Conservation (phyloP, 2,797 vertebrate genomes). For the Pangasius krempfi region DNA sequence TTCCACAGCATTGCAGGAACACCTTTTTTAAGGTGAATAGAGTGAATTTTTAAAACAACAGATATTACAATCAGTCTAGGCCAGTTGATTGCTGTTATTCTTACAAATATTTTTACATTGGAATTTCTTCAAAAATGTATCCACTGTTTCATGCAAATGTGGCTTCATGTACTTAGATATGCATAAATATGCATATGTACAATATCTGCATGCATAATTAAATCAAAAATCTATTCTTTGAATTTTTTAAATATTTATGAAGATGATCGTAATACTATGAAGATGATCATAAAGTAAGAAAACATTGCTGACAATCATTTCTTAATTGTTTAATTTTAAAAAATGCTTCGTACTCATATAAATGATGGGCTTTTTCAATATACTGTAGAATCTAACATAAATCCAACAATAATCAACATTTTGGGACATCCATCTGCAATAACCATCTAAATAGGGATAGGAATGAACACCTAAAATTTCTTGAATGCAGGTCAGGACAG, state of each 20-base stretch:
- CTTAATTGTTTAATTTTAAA: not conserved
- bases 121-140: not conserved
- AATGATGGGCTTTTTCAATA: not conserved
- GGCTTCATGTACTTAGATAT: not conserved
- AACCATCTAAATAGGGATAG: not conserved
- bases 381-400: not conserved
- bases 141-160: not conserved
- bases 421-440: not conserved
- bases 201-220: not conserved
- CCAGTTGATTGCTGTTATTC: not conserved
- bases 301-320: not conserved
- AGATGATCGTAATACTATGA: not conserved
- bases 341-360: not conserved
- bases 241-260: not conserved
- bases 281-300: not conserved
- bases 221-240: not conserved
- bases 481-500: not conserved
- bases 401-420: not conserved
- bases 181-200: not conserved
- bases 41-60: not conserved
- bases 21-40: not conserved
- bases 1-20: not conserved
- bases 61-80: not conserved
- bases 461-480: not conserved
- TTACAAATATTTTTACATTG: not conserved